Percentiles rank a stretch among this genome's conserved stretches.
phyloP scores from a whole-genome alignment of 2,888 invertebrate genomes.

The Loripinus fragilis region DNA sequence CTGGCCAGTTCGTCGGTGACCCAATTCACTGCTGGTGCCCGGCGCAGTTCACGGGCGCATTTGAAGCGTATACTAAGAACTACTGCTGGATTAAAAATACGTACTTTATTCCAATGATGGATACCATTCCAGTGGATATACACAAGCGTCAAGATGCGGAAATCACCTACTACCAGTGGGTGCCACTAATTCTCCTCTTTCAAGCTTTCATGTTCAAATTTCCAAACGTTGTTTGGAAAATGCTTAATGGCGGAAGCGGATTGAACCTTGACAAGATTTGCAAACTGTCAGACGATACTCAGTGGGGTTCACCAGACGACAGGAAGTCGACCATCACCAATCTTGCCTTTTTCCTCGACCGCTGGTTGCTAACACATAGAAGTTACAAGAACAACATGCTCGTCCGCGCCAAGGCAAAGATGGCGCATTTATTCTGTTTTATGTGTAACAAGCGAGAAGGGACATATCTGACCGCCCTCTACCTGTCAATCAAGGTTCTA shows the following conservation, averaged over 20 bases:
- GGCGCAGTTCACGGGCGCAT: slow-evolving; percentile 74
- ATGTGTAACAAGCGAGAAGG: slow-evolving; percentile 77
- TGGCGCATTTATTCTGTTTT: slow-evolving; percentile 71
- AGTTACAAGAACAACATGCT: slow-evolving; percentile 74
- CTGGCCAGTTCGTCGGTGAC: slow-evolving; percentile 77
- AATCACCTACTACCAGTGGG: slow-evolving; percentile 79
- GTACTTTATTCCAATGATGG: slow-evolving; percentile 78
- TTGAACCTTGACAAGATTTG: slow-evolving; percentile 74
- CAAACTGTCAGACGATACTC: slow-evolving; percentile 75
- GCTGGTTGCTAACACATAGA: slow-evolving; percentile 76
- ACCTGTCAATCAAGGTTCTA: slow-evolving; percentile 73
- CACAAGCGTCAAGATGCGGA: slow-evolving; percentile 73
- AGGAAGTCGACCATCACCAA: slow-evolving; percentile 73
- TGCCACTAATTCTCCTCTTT: slow-evolving; percentile 76
- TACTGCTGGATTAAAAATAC: slow-evolving; percentile 81
- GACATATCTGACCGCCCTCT: slow-evolving; percentile 75
- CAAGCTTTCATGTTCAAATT: slow-evolving; percentile 78
- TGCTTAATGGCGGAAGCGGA: slow-evolving; percentile 75
- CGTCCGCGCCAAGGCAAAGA: slow-evolving; percentile 69
- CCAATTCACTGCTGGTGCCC: slow-evolving; percentile 80
- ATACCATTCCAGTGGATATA: slow-evolving; percentile 74
- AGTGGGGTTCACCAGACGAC: slow-evolving; percentile 76
- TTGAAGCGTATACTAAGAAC: slow-evolving; percentile 76
- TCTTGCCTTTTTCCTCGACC: slow-evolving; percentile 74
- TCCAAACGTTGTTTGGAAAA: slow-evolving; percentile 77